These are phyloP conservation scores for Scaptomyza pallida DNA, from an alignment of 1,140 invertebrate genomes.

Conservation along the genomic window DNA sequence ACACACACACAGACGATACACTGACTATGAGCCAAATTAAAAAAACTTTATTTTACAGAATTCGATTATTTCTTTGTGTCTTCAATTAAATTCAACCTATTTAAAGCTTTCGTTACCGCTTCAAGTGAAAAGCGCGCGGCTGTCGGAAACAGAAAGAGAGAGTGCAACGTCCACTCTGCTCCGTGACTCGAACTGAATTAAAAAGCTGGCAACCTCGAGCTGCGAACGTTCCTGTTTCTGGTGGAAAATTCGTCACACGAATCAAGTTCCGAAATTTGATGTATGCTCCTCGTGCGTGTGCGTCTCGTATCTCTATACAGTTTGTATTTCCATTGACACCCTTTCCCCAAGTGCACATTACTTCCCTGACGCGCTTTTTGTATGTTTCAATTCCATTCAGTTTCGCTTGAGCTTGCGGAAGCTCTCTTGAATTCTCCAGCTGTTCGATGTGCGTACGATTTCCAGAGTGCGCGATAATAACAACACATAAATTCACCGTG, in stretches of 20 bases:
- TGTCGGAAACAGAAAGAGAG: conserved; percentile 1
- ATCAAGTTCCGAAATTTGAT: conserved; percentile 40
- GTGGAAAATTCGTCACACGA: conserved; percentile 30
- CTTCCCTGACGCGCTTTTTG: conserved; percentile 1
- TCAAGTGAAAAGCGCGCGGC: background rate
- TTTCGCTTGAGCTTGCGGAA: conserved; percentile 17
- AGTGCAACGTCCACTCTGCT: conserved; percentile 61
- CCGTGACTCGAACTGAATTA: conserved; percentile 77
- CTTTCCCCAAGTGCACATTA: conserved; percentile 45
- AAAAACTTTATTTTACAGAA: background rate
- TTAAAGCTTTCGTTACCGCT: background rate
- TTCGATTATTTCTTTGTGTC: background rate
- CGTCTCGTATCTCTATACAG: conserved; percentile 68
- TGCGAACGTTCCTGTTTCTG: conserved; percentile 21
- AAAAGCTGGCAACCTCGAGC: conserved; percentile 55
- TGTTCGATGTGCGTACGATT: conserved; percentile 25
- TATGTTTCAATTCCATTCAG: conserved; percentile 21
- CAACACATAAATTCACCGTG: conserved; percentile 13
- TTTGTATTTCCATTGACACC: conserved; percentile 78
- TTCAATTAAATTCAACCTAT: background rate
- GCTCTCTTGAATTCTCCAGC: conserved; percentile 32
- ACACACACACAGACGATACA: background rate
- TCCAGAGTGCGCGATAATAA: conserved; percentile 43
- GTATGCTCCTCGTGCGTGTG: conserved; percentile 32
- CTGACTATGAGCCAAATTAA: background rate